Evolutionary conservation across 2,113 vertebrate genomes (phyloP).

Genomic region (Climacteris rufus): DNA sequence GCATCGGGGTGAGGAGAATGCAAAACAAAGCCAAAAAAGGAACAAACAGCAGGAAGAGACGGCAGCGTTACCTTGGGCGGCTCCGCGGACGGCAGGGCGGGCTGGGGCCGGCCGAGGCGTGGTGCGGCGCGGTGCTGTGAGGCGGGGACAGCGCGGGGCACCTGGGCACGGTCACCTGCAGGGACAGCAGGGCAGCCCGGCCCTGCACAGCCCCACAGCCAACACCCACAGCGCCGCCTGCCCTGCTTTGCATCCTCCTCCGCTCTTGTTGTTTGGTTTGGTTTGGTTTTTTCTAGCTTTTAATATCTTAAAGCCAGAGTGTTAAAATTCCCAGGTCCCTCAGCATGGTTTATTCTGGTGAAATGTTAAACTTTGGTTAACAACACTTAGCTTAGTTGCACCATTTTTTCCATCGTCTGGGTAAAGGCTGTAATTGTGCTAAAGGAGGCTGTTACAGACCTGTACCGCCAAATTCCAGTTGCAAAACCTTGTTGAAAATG

Average conservation of each 20-base stretch:
- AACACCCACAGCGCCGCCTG: background rate
- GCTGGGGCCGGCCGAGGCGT: background rate
- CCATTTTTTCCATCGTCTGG: accelerated
- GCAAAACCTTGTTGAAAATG: background rate
- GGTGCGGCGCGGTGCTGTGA: accelerated
- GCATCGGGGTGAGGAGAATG: background rate
- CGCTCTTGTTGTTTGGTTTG: too few relatives aligned
- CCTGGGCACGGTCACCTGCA: background rate
- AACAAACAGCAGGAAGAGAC: background rate
- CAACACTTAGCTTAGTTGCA: background rate
- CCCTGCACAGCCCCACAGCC: background rate
- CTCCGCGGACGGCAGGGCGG: background rate
- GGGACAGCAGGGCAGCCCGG: accelerated
- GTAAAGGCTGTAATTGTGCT: background rate
- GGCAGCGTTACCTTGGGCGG: background rate
- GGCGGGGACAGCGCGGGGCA: background rate
- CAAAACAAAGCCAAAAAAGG: too few relatives aligned
- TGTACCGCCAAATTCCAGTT: background rate
- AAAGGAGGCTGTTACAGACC: background rate
- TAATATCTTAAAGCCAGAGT: background rate
- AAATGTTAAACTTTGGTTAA: too few relatives aligned
- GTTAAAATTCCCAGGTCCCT: background rate
- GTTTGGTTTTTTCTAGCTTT: too few relatives aligned
- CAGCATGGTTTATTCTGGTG: accelerated
- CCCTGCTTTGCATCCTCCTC: accelerated